Conservation (phyloP, 2,888 invertebrate genomes). For the Trachelus stipa region DNA sequence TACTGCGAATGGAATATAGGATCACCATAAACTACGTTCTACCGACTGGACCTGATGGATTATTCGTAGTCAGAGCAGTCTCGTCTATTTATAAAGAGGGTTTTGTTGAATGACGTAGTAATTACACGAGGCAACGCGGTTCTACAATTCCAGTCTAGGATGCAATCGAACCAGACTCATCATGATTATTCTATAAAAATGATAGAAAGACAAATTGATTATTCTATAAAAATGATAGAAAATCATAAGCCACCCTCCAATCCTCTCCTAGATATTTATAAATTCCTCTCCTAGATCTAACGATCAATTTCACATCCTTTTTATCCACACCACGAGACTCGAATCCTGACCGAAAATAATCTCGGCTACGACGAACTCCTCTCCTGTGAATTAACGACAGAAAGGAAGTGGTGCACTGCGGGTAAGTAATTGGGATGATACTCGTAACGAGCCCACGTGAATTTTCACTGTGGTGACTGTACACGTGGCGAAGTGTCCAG, state of each 20-base stretch:
- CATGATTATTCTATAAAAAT: neutral
- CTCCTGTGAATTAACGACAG: neutral
- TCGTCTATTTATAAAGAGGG: neutral
- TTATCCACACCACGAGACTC: neutral
- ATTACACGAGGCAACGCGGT: neutral
- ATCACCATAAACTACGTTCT: too few species aligned
- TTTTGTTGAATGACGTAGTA: neutral
- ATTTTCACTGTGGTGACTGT: neutral
- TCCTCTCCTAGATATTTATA: neutral
- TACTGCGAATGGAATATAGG: too few species aligned
- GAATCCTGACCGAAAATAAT: neutral
- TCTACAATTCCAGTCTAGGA: neutral
- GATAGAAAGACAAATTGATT: neutral
- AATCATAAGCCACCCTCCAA: neutral
- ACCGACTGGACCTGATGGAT: too few species aligned
- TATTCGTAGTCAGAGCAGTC: neutral
- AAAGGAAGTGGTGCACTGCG: neutral
- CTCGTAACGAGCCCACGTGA: neutral
- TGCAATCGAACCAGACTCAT: neutral
- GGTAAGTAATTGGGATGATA: neutral
- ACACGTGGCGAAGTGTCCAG: neutral
- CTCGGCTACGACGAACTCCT: neutral
- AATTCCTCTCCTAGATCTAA: neutral
- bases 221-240: too few species aligned
- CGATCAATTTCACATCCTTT: neutral